Conservation (phyloP, 2,888 invertebrate genomes). For the Ectemnius continuus region DNA sequence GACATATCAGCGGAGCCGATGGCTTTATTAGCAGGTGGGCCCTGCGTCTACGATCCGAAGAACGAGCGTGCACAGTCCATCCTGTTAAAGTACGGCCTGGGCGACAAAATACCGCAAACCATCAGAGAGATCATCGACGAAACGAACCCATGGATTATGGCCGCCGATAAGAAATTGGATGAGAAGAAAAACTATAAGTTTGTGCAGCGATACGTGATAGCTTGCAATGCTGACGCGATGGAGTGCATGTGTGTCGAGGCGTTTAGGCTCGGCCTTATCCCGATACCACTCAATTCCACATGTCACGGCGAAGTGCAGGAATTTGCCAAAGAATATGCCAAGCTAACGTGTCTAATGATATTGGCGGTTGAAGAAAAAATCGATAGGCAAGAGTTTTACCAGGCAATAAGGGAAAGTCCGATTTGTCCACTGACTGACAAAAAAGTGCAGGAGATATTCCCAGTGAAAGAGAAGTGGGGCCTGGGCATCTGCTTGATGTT, state of each 20-base stretch:
- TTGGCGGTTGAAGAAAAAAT: conserved; percentile 66
- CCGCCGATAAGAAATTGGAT: conserved; percentile 49
- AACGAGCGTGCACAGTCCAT: conserved; percentile 75
- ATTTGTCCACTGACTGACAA: conserved; percentile 61
- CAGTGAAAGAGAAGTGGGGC: conserved; percentile 66
- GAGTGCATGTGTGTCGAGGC: conserved; percentile 60
- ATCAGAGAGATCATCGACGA: conserved; percentile 60
- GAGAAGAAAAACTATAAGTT: conserved; percentile 59
- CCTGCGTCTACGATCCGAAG: conserved; percentile 76
- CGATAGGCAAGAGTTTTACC: conserved; percentile 61
- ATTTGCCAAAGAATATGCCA: conserved; percentile 62
- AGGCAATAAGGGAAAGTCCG: conserved; percentile 58
- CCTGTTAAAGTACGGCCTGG: conserved; percentile 77
- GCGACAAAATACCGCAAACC: conserved; percentile 71
- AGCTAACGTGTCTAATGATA: conserved; percentile 64
- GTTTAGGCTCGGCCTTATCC: conserved; percentile 59
- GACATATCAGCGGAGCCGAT: conserved; percentile 83
- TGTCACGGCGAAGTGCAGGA: conserved; percentile 48
- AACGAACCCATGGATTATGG: conserved; percentile 22
- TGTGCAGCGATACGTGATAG: conserved; percentile 61
- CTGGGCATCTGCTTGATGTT: conserved; percentile 79
- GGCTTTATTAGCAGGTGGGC: conserved; percentile 80
- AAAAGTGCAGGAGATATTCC: conserved; percentile 64
- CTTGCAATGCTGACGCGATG: conserved; percentile 62
- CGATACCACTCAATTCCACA: conserved; percentile 59